A percentile compares a stretch with the other conserved stretches of the same genome.
Conservation (phyloP, 2,797 vertebrate genomes). For the Dicrostonyx torquatus region DNA sequence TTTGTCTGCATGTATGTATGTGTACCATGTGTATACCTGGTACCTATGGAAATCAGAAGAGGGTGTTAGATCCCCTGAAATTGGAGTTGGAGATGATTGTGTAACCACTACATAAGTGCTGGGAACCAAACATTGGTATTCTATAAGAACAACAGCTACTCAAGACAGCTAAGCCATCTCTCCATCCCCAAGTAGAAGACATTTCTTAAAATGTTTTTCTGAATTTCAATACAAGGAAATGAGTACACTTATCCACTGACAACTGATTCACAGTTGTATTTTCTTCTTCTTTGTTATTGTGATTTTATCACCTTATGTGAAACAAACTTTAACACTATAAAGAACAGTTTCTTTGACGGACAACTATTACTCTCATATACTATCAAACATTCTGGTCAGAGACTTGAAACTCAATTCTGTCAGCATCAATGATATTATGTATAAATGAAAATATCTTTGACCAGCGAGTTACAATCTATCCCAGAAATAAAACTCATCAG, state of each 20-base stretch:
- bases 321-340: neutral
- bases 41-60: neutral
- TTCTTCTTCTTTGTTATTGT: conserved; percentile 17
- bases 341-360: neutral
- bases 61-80: neutral
- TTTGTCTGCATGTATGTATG: neutral
- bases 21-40: neutral
- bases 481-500: conserved; percentile 41
- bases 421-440: neutral
- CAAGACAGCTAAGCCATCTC: neutral
- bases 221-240: neutral
- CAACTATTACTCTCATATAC: neutral
- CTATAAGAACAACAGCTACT: neutral
- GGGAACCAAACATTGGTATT: neutral
- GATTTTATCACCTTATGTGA: neutral
- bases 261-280: neutral
- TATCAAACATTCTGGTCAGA: conserved; percentile 21
- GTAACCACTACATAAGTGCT: neutral
- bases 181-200: neutral
- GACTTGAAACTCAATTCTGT: neutral
- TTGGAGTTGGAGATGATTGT: neutral
- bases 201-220: conserved; percentile 1
- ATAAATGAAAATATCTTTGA: conserved; percentile 34
- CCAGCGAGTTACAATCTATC: neutral
- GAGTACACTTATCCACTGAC: neutral